Evolutionary conservation across 2,797 vertebrate species (phyloP).

Genomic region (Cichlasoma orientale): DNA sequence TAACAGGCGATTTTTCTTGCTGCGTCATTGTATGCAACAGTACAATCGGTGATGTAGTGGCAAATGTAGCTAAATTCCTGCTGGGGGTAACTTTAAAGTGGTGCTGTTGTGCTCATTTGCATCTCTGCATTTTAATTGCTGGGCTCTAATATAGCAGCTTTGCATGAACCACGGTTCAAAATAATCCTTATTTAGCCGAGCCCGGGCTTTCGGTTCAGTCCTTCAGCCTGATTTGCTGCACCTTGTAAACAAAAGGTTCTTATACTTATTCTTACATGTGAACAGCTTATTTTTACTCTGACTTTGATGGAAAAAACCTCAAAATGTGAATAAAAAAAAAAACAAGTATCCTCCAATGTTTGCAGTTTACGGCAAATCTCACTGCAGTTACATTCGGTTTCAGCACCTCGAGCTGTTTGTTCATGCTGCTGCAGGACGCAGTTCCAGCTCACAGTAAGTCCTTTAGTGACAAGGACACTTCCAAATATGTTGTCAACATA

Average conservation of each 20-base stretch:
- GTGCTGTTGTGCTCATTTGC: neutral
- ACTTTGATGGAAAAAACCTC: neutral
- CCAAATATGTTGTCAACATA: neutral
- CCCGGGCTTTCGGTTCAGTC: neutral
- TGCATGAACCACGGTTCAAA: neutral
- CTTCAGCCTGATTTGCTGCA: neutral
- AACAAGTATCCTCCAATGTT: neutral
- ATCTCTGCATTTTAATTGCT: neutral
- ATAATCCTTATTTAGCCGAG: neutral
- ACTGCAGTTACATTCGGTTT: neutral
- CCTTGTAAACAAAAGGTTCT: neutral
- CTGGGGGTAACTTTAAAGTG: neutral
- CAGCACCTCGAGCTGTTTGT: neutral
- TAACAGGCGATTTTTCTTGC: constrained; percentile 57
- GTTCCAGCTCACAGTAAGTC: constrained; percentile 1
- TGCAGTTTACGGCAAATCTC: neutral
- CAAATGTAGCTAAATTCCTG: constrained; percentile 1
- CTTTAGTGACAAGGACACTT: constrained; percentile 6
- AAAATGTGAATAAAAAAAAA: neutral
- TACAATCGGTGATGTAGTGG: neutral
- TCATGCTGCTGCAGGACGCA: neutral
- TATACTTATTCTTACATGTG: neutral
- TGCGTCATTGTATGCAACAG: constrained; percentile 51
- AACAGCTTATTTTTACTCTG: neutral
- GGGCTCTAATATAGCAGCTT: neutral